Percentiles rank a stretch among this genome's conserved stretches.
Conservation (phyloP, 64 coral and sea anemone genomes). For the Cladopsammia gracilis region DNA sequence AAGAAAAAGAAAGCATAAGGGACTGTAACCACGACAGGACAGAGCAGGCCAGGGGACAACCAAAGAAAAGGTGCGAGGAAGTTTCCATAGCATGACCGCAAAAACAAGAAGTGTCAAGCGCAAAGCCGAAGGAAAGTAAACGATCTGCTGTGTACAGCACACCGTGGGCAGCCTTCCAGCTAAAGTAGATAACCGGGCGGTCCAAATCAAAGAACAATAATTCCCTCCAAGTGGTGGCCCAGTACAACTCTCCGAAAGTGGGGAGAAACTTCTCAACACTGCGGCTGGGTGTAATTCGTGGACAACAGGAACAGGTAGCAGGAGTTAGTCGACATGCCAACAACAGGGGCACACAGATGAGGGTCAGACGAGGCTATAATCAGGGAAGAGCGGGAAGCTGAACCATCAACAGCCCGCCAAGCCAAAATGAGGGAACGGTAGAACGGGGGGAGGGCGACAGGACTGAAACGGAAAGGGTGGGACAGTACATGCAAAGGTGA, state of each 20-base stretch:
- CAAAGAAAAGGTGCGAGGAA: too few relatives aligned
- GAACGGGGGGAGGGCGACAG: not conserved
- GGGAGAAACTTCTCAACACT: conserved; percentile 6
- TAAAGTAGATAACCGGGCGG: too few relatives aligned
- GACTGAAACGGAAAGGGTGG: not conserved
- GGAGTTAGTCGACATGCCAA: not conserved
- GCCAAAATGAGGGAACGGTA: not conserved
- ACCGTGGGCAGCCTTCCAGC: too few relatives aligned
- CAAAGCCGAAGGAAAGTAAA: not conserved
- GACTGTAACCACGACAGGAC: not conserved
- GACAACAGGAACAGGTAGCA: not conserved
- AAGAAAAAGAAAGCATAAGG: not conserved
- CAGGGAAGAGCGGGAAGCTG: not conserved
- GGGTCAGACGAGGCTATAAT: not conserved
- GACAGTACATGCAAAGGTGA: not conserved
- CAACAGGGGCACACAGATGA: too few relatives aligned
- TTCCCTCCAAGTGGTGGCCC: conserved; percentile 10
- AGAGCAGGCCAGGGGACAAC: not conserved
- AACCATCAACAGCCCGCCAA: not conserved
- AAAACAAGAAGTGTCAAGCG: too few relatives aligned
- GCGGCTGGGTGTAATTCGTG: not conserved
- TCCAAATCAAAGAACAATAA: too few relatives aligned
- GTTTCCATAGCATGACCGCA: too few relatives aligned
- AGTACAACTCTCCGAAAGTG: not conserved
- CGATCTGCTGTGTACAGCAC: not conserved